Evolutionary conservation across 2,888 invertebrate genomes (phyloP).

Genomic region (Agrochola circellaris): DNA sequence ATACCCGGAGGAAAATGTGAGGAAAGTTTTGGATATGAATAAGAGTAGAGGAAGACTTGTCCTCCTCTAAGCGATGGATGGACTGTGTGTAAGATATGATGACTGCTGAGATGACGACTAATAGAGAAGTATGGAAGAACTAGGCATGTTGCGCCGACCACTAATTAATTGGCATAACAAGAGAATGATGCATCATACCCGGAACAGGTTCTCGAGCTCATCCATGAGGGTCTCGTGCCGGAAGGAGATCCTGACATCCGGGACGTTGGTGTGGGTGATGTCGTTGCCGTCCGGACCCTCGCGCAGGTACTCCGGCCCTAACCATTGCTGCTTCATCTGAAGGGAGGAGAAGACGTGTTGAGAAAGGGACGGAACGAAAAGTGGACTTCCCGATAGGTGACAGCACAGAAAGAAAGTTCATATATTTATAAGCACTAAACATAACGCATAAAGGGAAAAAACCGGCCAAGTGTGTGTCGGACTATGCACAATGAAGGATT

Average conservation of each 20-base stretch:
- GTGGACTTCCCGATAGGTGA: not conserved
- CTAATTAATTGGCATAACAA: not conserved
- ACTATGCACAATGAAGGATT: too few species aligned
- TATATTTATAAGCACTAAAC: not conserved
- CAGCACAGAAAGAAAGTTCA: not conserved
- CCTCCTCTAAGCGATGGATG: not conserved
- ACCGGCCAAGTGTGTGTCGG: too few species aligned
- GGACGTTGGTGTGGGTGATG: conserved; percentile 98
- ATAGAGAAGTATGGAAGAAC: not conserved
- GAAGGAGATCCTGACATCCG: conserved; percentile 98
- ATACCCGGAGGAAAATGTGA: not conserved
- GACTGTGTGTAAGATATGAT: not conserved
- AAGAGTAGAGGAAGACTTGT: not conserved
- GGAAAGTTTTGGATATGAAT: not conserved
- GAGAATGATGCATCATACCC: conserved; percentile 81
- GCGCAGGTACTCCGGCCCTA: conserved; percentile 98
- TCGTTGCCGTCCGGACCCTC: conserved; percentile 99
- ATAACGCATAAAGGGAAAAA: not conserved
- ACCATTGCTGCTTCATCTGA: conserved; percentile 99
- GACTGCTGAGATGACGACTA: not conserved
- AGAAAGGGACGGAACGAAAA: not conserved
- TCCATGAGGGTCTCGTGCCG: conserved; percentile 98
- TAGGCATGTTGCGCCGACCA: not conserved
- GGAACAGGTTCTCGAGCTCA: conserved; percentile 97
- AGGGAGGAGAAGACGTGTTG: not conserved